Evolutionary conservation across 2,113 vertebrate species (phyloP).

Genomic region (Trogon melanurus): DNA sequence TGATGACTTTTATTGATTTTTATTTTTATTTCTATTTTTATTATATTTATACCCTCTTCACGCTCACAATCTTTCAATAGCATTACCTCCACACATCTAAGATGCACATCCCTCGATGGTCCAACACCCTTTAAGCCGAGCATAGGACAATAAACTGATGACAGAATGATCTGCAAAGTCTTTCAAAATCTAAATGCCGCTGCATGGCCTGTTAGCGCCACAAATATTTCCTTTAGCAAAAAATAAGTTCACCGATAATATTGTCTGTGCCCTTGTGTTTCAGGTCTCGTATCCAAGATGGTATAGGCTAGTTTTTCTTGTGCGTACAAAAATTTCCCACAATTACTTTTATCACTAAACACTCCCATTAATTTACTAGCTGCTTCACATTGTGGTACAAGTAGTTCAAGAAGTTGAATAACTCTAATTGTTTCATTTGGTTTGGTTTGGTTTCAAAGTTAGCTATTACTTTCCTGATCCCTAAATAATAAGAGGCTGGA

Average conservation of each 20-base stretch:
- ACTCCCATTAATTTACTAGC: neutral
- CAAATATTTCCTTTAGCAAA: neutral
- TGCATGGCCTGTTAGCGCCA: neutral
- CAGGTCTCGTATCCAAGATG: neutral
- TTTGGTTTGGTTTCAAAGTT: neutral
- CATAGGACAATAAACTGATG: neutral
- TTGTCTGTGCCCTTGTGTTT: neutral
- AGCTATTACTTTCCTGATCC: neutral
- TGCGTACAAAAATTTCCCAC: neutral
- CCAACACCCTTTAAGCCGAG: neutral
- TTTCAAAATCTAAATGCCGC: neutral
- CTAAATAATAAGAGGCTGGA: neutral
- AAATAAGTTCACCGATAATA: neutral
- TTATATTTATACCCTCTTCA: neutral
- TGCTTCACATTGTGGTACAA: neutral
- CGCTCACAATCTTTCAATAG: neutral
- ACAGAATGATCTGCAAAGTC: neutral
- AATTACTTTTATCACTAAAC: neutral
- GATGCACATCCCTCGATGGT: neutral
- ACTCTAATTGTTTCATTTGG: neutral
- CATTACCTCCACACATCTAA: neutral
- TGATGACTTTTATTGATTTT: neutral
- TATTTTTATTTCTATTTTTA: too few species aligned
- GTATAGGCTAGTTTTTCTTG: neutral
- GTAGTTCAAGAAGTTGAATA: neutral